Conservation (phyloP, 2,888 invertebrate genomes). For the Choristoneura rosaceana region DNA sequence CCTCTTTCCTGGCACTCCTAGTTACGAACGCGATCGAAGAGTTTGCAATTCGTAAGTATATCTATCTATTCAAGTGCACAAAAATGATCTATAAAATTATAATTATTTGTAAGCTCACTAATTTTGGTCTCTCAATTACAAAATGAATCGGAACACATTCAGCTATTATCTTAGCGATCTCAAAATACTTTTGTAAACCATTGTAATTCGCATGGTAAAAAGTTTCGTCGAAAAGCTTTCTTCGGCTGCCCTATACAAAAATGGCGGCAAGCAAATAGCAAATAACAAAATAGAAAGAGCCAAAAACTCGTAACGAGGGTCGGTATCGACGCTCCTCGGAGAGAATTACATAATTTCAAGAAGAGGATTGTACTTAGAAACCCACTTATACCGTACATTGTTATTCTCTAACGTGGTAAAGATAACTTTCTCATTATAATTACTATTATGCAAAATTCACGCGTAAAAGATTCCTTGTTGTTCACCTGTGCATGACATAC, state of each 20-base stretch:
- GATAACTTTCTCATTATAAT: not conserved
- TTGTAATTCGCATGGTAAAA: not conserved
- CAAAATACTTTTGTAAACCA: not conserved
- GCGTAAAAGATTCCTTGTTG: constrained; percentile 17
- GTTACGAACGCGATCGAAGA: constrained; percentile 17
- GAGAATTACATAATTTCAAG: constrained; percentile 9
- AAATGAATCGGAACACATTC: not conserved
- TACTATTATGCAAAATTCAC: constrained; percentile 26
- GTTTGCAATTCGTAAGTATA: not conserved
- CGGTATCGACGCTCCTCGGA: not conserved
- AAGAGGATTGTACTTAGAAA: not conserved
- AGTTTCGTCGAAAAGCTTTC: not conserved
- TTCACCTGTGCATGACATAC: constrained; percentile 28
- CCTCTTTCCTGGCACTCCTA: constrained; percentile 31
- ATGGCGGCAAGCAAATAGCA: not conserved
- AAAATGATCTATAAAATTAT: no score
- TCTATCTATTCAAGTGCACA: no score
- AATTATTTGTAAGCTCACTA: no score
- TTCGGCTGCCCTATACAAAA: not conserved
- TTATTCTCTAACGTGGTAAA: constrained; percentile 22
- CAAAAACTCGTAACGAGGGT: constrained; percentile 10
- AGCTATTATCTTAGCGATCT: not conserved
- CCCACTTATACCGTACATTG: constrained; percentile 2
- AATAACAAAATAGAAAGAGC: constrained; percentile 5
- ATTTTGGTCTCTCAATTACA: not conserved